A percentile compares a stretch with the other conserved stretches of the same genome.
These are phyloP conservation scores for Amphibalanus amphitrite DNA, from an alignment of 1,140 invertebrate species.

Conservation along the genomic window DNA sequence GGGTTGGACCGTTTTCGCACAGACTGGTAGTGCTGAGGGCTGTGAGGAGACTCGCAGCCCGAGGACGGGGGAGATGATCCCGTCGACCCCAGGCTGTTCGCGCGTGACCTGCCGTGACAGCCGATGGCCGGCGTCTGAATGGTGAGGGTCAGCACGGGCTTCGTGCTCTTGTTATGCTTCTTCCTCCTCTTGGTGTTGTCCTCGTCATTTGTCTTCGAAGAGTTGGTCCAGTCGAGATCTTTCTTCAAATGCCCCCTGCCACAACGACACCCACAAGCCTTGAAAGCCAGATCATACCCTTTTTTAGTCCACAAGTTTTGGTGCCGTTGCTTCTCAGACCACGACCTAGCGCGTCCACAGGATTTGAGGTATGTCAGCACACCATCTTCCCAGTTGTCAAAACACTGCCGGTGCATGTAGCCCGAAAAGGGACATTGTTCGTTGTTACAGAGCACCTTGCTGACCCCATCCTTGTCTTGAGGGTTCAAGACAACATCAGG, in stretches of 20 bases:
- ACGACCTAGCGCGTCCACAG: constrained; percentile 71
- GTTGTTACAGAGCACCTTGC: constrained; percentile 88
- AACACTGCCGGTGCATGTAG: constrained; percentile 91
- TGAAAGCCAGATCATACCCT: constrained; percentile 84
- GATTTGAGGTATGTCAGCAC: constrained; percentile 71
- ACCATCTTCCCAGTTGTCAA: constrained; percentile 76
- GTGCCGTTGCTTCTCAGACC: constrained; percentile 80
- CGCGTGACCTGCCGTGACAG: constrained; percentile 21
- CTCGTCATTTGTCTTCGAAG: constrained; percentile 22
- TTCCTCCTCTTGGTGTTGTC: constrained; percentile 24
- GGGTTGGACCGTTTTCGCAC: background rate
- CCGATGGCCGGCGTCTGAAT: constrained; percentile 19
- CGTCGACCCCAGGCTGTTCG: constrained; percentile 45
- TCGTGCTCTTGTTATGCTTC: constrained; percentile 29
- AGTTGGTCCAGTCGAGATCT: constrained; percentile 74
- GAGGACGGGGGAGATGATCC: constrained; percentile 44
- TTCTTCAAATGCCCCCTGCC: constrained; percentile 81
- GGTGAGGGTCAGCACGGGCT: constrained; percentile 20
- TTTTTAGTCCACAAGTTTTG: constrained; percentile 96
- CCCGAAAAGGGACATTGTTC: constrained; percentile 66
- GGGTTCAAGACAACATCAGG: constrained; percentile 39
- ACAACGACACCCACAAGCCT: constrained; percentile 55
- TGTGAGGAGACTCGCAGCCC: constrained; percentile 44
- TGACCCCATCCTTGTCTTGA: constrained; percentile 49
- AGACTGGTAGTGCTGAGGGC: constrained; percentile 38